Evolutionary conservation across 2,888 invertebrate genomes (phyloP), one percentile per base, ranked within the genome.

Genomic region (Dione vanillae): DNA sequence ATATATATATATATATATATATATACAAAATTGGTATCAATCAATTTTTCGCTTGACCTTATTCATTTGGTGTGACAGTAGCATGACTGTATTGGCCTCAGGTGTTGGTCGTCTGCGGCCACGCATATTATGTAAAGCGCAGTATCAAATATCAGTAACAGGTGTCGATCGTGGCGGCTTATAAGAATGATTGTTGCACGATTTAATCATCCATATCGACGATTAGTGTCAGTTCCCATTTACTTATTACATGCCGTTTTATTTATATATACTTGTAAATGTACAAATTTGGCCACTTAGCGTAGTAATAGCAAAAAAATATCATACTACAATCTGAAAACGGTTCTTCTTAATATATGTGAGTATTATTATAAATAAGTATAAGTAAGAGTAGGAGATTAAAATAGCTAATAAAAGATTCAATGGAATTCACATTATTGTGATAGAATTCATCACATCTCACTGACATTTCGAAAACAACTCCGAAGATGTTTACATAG

Each of bases 131-230:
- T 78, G 77, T 79, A 80, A 77, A 78, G 73, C 74, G 74, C 67
- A 70, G 76, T 80, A 76, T 80, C 80, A 75, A 75, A 75, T 80
- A 73, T 78, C 80, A 75, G 65, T 70, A 75, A 78, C 80, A 80
- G 80, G 80, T 80, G 80, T 79, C 75, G 75, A 75, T 76, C 71
- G 73, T 67, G 62, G 75, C 75, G 65, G 75, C 75, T 78, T 77
- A 77, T 77, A 77, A 79, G 74, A 78, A 78, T 80, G 79, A 79
- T 76, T 74, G 75, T 78, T 77, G 77, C 78, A 78, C 70, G 74
- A 72, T 68, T 75, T 67, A 73, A 72, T 74, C 69, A 74, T 62
- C 71, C 70, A 56, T 68, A 65, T 51, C 71, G 68, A 71, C 71
- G 68, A 72, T 75, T 70, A 70, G 66, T 64, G 58, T 70, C 58